phyloP scores from a whole-genome alignment of 1,140 invertebrate species.

The Sinella curviseta region DNA sequence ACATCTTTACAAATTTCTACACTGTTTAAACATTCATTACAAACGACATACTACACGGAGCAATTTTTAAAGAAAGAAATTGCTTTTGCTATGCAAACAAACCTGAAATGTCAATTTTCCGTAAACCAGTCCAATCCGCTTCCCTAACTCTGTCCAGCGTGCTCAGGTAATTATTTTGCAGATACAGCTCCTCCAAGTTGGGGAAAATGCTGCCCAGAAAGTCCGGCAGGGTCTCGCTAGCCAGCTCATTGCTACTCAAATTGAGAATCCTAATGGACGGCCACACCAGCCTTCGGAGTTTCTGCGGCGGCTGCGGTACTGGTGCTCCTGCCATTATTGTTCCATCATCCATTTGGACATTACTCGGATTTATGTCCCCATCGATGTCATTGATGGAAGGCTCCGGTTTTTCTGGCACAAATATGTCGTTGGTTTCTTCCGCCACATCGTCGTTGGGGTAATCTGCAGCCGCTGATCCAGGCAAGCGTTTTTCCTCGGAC shows the following conservation, averaged over 20 bases:
- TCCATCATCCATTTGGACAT: neutral
- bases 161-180: slow-evolving; percentile 32
- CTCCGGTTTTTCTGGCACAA: neutral
- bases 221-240: neutral
- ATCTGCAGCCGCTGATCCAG: too few relatives aligned
- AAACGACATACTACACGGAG: too few relatives aligned
- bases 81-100: neutral
- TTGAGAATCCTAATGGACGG: slow-evolving; percentile 29
- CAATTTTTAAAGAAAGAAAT: too few relatives aligned
- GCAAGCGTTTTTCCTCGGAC: too few relatives aligned
- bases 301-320: neutral
- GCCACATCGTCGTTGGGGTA: neutral
- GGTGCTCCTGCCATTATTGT: neutral
- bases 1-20: too few relatives aligned
- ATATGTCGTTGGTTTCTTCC: neutral
- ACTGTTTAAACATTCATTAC: too few relatives aligned
- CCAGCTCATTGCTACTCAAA: slow-evolving; percentile 35
- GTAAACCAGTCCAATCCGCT: slow-evolving; percentile 27
- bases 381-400: too few relatives aligned
- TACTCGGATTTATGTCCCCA: too few relatives aligned
- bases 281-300: slow-evolving; percentile 28
- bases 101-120: slow-evolving; percentile 41
- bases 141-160: slow-evolving; percentile 30
- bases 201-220: slow-evolving; percentile 37
- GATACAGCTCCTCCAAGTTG: slow-evolving; percentile 34